A percentile compares a stretch with the other conserved stretches of the same genome.
Conservation (phyloP, 2,113 vertebrate species). For the Podilymbus podiceps region DNA sequence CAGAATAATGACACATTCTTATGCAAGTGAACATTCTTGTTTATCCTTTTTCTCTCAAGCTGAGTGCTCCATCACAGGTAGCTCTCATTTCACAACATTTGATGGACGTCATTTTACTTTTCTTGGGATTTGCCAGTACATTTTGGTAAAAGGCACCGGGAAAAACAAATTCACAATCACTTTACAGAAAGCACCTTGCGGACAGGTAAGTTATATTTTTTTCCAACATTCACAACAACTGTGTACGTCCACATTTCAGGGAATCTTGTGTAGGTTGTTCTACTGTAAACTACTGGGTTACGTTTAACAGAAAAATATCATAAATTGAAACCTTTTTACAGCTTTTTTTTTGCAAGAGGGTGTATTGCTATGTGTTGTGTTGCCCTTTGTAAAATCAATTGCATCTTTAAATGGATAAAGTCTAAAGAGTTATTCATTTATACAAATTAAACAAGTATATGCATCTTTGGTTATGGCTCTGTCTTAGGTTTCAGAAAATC, state of each 20-base stretch:
- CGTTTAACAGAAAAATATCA: not conserved
- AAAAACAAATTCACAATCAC: conserved; percentile 89
- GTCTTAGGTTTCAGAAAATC: conserved; percentile 38
- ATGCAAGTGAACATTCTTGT: not conserved
- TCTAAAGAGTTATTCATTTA: conserved; percentile 2
- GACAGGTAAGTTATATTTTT: conserved; percentile 78
- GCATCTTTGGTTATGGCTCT: conserved; percentile 24
- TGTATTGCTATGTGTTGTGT: not conserved
- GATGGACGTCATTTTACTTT: conserved; percentile 95
- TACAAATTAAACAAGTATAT: not conserved
- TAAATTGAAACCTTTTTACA: not conserved
- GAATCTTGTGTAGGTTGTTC: not conserved
- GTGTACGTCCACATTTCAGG: not conserved
- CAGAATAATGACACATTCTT: not conserved
- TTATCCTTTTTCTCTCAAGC: conserved; percentile 67
- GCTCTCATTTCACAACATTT: conserved; percentile 92
- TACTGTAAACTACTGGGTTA: not conserved
- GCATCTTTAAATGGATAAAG: not conserved
- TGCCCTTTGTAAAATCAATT: not conserved
- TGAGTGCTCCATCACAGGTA: conserved; percentile 89
- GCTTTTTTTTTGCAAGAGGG: not conserved
- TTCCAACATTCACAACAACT: not conserved
- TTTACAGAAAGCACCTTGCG: conserved; percentile 89
- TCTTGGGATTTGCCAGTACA: conserved; percentile 91
- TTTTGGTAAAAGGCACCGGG: conserved; percentile 90